These are phyloP conservation scores for Colius striatus DNA, from an alignment of 2,113 vertebrate genomes.

Conservation along the genomic window DNA sequence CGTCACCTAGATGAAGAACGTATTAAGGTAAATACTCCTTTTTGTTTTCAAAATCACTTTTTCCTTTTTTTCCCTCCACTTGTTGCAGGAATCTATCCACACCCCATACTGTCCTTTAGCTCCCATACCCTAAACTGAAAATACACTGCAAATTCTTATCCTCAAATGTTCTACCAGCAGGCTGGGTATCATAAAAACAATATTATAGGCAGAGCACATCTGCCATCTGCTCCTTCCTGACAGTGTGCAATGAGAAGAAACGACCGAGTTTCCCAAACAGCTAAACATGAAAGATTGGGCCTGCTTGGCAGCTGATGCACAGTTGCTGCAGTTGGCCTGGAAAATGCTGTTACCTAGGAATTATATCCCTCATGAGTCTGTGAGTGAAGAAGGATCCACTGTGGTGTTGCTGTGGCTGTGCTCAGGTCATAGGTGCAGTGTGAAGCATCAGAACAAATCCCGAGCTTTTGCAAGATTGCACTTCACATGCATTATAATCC, in stretches of 20 bases:
- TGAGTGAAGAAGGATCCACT: slow-evolving; percentile 7
- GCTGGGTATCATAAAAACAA: slow-evolving; percentile 21
- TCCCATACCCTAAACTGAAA: slow-evolving; percentile 8
- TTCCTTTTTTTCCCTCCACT: not conserved
- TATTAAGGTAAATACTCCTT: not conserved
- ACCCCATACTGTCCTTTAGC: not conserved
- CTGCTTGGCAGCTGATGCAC: slow-evolving; percentile 23
- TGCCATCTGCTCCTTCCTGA: slow-evolving; percentile 56
- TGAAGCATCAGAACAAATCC: not conserved
- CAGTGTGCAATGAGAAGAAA: slow-evolving; percentile 46
- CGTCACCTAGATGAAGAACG: not conserved
- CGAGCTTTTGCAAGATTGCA: not conserved
- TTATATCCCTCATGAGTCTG: not conserved
- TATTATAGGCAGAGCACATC: slow-evolving; percentile 42
- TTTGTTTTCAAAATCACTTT: not conserved
- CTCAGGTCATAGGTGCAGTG: not conserved
- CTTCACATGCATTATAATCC: not conserved
- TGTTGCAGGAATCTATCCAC: not conserved
- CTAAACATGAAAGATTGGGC: slow-evolving; percentile 48
- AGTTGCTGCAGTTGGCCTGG: not conserved
- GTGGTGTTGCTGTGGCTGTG: not conserved
- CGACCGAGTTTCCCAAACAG: slow-evolving; percentile 24
- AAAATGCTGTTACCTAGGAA: not conserved
- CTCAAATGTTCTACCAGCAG: slow-evolving; percentile 38
- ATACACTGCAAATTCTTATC: slow-evolving; percentile 5